Evolutionary conservation across 1,140 invertebrate species (phyloP).

Genomic region (Calycopis cecrops): DNA sequence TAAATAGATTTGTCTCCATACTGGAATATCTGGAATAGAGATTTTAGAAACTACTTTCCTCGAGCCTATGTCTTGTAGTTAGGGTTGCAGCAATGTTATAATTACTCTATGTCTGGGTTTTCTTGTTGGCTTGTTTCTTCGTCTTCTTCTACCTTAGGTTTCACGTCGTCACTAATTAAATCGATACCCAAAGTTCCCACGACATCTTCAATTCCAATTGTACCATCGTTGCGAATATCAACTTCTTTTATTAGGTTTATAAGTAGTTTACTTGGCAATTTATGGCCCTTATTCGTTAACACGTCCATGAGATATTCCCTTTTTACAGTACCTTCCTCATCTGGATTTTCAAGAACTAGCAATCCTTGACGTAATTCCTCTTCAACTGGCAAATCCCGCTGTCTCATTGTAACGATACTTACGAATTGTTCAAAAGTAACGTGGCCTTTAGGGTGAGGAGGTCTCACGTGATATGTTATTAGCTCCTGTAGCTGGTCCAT

Average conservation of each 20-base stretch:
- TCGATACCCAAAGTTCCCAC: constrained; percentile 65
- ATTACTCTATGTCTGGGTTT: no score
- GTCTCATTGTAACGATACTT: constrained; percentile 57
- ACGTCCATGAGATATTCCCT: constrained; percentile 53
- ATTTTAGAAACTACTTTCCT: no score
- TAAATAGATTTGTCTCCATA: no score
- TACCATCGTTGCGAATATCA: constrained; percentile 60
- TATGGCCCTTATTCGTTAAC: constrained; percentile 47
- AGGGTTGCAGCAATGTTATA: no score
- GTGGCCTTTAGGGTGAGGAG: constrained; percentile 53
- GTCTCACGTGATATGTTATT: constrained; percentile 52
- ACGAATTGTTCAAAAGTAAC: constrained; percentile 61
- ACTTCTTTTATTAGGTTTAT: constrained; percentile 65
- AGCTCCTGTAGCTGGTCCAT: constrained; percentile 58
- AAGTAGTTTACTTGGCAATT: constrained; percentile 46
- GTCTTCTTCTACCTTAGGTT: no score
- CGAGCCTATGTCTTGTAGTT: no score
- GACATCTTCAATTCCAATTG: constrained; percentile 58
- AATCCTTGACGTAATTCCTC: constrained; percentile 56
- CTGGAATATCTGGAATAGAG: no score
- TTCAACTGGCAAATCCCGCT: constrained; percentile 53
- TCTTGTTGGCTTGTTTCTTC: no score
- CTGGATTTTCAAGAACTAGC: constrained; percentile 54
- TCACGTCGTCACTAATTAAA: constrained; percentile 57
- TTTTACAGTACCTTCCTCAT: constrained; percentile 44